These are phyloP conservation scores for Tethya wilhelma DNA, from an alignment of 37 sponge, comb jelly and placozoan species.

Conservation along the genomic window DNA sequence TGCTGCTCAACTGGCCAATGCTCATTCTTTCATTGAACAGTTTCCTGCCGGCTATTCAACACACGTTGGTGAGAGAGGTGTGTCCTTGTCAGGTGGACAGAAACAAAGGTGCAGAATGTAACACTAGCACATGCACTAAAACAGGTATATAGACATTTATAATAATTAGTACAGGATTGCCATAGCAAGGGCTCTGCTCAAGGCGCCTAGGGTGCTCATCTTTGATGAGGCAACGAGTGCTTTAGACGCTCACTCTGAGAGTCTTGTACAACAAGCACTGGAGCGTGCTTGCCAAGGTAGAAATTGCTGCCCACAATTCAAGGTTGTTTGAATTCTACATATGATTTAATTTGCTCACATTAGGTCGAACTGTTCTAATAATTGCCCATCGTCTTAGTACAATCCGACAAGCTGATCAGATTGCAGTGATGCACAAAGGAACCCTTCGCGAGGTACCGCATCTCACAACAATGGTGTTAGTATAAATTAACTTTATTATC, in stretches of 20 bases:
- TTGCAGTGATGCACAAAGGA: constrained; percentile 80
- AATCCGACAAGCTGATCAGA: constrained; percentile 83
- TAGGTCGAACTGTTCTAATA: constrained; percentile 88
- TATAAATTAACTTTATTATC: background rate
- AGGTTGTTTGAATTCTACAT: background rate
- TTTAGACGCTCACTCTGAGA: constrained; percentile 87
- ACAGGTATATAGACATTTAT: too few relatives aligned
- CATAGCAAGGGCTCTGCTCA: constrained; percentile 92
- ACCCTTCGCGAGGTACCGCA: constrained; percentile 71
- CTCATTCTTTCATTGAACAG: constrained; percentile 72
- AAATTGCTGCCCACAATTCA: background rate
- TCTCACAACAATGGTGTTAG: too few relatives aligned
- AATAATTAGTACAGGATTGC: constrained; percentile 84
- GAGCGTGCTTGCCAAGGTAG: constrained; percentile 65
- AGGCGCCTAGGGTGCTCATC: constrained; percentile 81
- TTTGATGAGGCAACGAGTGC: constrained; percentile 97
- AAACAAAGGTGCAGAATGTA: constrained; percentile 79
- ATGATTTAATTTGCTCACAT: too few relatives aligned
- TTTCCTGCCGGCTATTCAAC: constrained; percentile 90
- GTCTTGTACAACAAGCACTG: constrained; percentile 82
- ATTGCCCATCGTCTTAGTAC: constrained; percentile 95
- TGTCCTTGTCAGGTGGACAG: constrained; percentile 91
- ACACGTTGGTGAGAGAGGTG: constrained; percentile 86
- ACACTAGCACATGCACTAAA: background rate
- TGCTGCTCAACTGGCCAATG: constrained; percentile 84